Evolutionary conservation across 2,888 invertebrate species (phyloP).

Genomic region (Acholoe squamosa): DNA sequence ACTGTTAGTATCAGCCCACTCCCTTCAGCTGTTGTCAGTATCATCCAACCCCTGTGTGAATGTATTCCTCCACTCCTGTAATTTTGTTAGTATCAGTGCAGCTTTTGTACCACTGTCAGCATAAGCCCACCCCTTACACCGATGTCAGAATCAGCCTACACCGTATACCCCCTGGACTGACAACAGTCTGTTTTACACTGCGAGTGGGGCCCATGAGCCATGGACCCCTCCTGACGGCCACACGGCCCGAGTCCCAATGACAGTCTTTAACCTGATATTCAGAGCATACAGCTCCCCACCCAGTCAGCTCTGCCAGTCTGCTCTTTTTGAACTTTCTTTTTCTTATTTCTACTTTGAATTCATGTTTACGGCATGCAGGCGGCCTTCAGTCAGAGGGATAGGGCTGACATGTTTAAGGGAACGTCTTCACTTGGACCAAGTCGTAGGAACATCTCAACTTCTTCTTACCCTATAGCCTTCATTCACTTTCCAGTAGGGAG

Average conservation of each 20-base stretch:
- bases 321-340: neutral
- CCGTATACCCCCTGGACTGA: neutral
- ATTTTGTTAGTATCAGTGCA: too few species aligned
- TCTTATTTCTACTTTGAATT: too few species aligned
- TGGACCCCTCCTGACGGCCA: neutral
- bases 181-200: neutral
- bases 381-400: too few species aligned
- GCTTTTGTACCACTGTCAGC: too few species aligned
- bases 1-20: too few species aligned
- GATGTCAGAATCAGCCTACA: neutral
- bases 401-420: too few species aligned
- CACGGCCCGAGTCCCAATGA: neutral
- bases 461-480: neutral
- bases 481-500: neutral
- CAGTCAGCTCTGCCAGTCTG: neutral
- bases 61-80: too few species aligned
- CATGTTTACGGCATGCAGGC: too few species aligned
- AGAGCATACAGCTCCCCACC: neutral
- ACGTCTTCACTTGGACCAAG: too few species aligned
- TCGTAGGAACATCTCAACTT: neutral
- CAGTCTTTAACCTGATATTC: slow-evolving; percentile 16
- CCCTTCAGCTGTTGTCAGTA: too few species aligned
- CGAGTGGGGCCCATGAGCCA: neutral
- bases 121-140: too few species aligned
- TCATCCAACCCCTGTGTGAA: too few species aligned